Percentiles rank a stretch among this genome's conserved stretches.
Evolutionary conservation across 2,113 vertebrate genomes (phyloP).

Genomic region (Cottus gobio): DNA sequence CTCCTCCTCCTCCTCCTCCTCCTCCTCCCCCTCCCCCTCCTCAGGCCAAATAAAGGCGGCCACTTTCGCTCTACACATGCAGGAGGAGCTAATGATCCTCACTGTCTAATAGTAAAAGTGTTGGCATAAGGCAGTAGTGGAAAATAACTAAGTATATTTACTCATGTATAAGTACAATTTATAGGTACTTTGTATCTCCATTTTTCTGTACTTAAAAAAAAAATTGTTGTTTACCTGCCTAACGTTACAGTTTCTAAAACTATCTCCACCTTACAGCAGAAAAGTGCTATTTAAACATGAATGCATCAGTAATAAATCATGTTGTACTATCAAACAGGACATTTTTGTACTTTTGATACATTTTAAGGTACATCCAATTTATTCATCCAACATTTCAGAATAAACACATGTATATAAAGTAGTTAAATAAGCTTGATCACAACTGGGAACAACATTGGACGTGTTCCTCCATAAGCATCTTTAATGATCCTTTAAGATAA

Average conservation of each 20-base stretch:
- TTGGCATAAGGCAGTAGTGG: background rate
- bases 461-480: background rate
- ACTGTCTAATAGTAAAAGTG: background rate
- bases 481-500: background rate
- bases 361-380: background rate
- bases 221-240: background rate
- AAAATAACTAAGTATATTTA: background rate
- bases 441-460: background rate
- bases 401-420: background rate
- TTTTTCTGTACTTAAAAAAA: background rate
- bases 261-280: background rate
- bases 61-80: background rate
- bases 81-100: background rate
- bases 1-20: background rate
- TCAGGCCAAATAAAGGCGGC: slow-evolving; percentile 41
- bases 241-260: background rate
- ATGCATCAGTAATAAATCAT: background rate
- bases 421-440: background rate
- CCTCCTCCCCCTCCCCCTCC: slow-evolving; percentile 18
- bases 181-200: background rate
- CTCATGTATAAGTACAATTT: background rate
- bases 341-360: background rate
- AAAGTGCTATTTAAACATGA: background rate
- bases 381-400: no score
- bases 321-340: no score